Percentiles rank a stretch among this genome's conserved stretches.
phyloP scores from a whole-genome alignment of 2,113 vertebrate genomes.

The Ciconia stormi region DNA sequence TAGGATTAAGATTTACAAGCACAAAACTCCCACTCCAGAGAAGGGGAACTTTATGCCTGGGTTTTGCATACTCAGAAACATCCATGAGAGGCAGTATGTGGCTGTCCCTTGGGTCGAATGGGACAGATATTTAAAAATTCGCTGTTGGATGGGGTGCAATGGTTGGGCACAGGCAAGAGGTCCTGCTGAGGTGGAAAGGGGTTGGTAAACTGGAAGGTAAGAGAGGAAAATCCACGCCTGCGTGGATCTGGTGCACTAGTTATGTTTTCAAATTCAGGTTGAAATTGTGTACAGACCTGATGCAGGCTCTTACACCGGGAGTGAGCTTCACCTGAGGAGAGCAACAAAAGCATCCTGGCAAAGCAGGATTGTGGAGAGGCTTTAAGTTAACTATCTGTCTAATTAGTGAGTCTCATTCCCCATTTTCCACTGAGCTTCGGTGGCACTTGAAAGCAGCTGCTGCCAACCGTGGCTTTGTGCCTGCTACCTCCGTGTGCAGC shows the following conservation, averaged over 20 bases:
- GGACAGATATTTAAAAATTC: not conserved
- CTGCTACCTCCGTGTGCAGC: not conserved
- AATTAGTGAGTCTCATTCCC: not conserved
- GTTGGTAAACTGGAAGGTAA: not conserved
- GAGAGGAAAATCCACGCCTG: not conserved
- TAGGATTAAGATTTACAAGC: not conserved
- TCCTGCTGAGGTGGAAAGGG: not conserved
- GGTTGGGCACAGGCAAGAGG: not conserved
- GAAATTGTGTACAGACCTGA: not conserved
- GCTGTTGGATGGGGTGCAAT: not conserved
- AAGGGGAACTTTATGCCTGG: not conserved
- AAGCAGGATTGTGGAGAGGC: not conserved
- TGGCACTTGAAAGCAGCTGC: not conserved
- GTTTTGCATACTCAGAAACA: not conserved
- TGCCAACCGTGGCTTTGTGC: not conserved
- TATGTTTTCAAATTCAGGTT: not conserved
- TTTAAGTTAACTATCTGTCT: not conserved
- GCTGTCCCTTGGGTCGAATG: not conserved
- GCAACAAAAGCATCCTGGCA: not conserved
- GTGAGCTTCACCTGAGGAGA: not conserved
- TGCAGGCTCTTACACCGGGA: not conserved
- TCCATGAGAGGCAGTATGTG: not conserved
- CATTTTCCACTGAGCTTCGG: not conserved
- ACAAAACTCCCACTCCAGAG: not conserved
- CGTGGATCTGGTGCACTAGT: accelerated